These are phyloP conservation scores for Phoxinus dragarum DNA, from an alignment of 2,797 vertebrate species.

Conservation along the genomic window DNA sequence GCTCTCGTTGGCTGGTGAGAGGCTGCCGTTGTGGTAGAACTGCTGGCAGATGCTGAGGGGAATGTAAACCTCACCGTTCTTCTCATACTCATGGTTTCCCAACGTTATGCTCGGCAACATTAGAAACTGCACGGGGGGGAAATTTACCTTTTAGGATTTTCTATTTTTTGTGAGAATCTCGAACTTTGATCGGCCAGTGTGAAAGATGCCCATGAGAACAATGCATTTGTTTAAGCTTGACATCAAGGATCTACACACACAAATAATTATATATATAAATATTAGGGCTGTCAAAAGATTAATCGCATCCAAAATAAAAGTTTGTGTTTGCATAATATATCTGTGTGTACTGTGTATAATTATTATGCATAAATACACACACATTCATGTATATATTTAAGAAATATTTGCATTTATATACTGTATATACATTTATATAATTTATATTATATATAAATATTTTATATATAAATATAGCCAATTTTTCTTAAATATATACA, in stretches of 20 bases:
- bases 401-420: too few relatives aligned
- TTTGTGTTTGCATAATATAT: too few relatives aligned
- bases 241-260: not conserved
- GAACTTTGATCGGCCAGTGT: not conserved
- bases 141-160: not conserved
- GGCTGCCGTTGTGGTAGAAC: slow-evolving; percentile 86
- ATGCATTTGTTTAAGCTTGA: not conserved
- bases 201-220: too few relatives aligned
- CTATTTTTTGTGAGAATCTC: not conserved
- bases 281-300: too few relatives aligned
- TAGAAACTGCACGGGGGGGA: slow-evolving; percentile 78
- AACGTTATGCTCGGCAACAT: slow-evolving; percentile 84
- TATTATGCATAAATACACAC: too few relatives aligned
- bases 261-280: not conserved
- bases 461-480: too few relatives aligned
- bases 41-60: slow-evolving; percentile 87
- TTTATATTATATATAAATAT: too few relatives aligned
- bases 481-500: too few relatives aligned
- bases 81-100: slow-evolving; percentile 91
- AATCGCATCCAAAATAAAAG: too few relatives aligned
- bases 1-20: slow-evolving; percentile 89
- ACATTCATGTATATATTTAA: too few relatives aligned
- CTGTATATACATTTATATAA: too few relatives aligned
- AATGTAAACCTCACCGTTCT: slow-evolving; percentile 70
- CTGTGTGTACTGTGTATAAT: too few relatives aligned